Base-by-base conservation (phyloP, 2,113 vertebrate genomes). In the Lophura nycthemera region DNA sequence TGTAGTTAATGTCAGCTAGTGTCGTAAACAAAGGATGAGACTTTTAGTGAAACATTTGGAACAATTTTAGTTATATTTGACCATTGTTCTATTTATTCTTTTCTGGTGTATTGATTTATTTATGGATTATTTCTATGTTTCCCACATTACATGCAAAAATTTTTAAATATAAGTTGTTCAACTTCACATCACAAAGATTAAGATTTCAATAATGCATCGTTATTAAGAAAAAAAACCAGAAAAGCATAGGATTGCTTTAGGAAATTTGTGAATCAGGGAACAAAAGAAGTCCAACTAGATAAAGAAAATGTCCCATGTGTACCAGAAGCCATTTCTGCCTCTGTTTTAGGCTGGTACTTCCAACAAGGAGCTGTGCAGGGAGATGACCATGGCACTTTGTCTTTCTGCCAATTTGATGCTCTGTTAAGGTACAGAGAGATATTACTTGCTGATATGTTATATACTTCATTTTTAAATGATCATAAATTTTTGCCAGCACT, bases 391-490 rank as follows among this genome's bases (percentile, higher is more conserved):
- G 76, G 70, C 52, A 24, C 83, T 77, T 93, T 78, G 90, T 91
- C 85, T 93, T 64, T 48, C 67, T 70, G 85, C 71, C 64, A 86
- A 25, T 88, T 86, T 92, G 92, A 74, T 93, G 90, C 65, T 92
- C 86, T 89, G 73, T 83, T 95, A 89, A 92, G 86, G 59, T 34
- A 54, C 47, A 72, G 90, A 86, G 86, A 86, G 92, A 84, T 95
- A 96, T 87, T 91, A 69, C 90, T 82, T 83, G 79, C 94, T 96
- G 94, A 82, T 95, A 47, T 69, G 85, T 95, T 93, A 93, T 83
- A 97, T 95, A 83, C 89, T 83, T 96, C 96, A 97, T 96, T 95
- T 97, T 95, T 94, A 96, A 96, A 95, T 91, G 93, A 94, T 65
- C 93, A 76, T 97, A 96, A 97, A 95, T 97, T 96, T 91, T 80